Conservation (phyloP, 2,888 invertebrate genomes). For the Dryadula phaetusa region DNA sequence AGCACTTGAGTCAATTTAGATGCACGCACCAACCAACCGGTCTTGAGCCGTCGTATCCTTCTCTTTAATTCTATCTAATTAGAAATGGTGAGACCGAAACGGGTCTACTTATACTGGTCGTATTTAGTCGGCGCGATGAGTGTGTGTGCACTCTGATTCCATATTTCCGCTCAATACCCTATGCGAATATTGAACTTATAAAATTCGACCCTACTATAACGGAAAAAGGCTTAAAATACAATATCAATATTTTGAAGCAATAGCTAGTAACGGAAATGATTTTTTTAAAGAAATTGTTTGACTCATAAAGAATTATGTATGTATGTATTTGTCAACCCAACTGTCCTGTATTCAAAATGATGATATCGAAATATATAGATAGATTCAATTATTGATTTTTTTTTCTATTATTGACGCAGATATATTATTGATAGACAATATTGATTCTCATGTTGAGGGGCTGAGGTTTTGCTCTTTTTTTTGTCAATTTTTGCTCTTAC, state of each 20-base stretch:
- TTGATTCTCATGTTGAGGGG: background rate
- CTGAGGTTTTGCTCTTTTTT: too few relatives aligned
- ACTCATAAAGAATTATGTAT: constrained; percentile 34
- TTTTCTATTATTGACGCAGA: background rate
- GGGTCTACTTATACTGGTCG: constrained; percentile 63
- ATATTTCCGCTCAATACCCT: constrained; percentile 78
- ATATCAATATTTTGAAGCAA: constrained; percentile 25
- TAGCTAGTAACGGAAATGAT: constrained; percentile 49
- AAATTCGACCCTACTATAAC: constrained; percentile 55
- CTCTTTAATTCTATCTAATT: constrained; percentile 48
- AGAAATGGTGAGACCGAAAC: constrained; percentile 52
- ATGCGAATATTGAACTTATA: constrained; percentile 52
- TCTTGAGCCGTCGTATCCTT: constrained; percentile 58
- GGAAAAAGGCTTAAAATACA: constrained; percentile 49
- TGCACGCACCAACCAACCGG: constrained; percentile 60
- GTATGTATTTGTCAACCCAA: too few relatives aligned
- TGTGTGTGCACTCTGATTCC: constrained; percentile 72
- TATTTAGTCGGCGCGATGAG: constrained; percentile 65
- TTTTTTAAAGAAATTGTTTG: constrained; percentile 54
- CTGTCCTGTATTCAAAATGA: background rate
- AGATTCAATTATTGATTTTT: background rate
- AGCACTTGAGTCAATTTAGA: constrained; percentile 81
- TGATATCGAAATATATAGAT: background rate
- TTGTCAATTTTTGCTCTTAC: too few relatives aligned
- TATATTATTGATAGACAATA: background rate